These are phyloP conservation scores for Hydropotes inermis DNA, from an alignment of 2,113 vertebrate genomes.

Conservation along the genomic window DNA sequence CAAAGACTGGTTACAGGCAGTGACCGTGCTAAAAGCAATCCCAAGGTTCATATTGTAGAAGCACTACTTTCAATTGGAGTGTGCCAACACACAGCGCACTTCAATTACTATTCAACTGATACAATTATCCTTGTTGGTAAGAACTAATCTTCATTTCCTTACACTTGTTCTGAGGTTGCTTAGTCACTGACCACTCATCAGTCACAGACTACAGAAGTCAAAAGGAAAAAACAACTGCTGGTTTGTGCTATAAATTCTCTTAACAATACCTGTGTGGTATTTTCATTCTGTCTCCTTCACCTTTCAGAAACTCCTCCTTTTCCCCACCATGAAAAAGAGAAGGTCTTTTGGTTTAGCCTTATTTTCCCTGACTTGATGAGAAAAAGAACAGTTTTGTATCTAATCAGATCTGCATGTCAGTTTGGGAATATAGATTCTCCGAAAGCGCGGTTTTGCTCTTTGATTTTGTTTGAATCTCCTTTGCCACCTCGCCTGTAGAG, in stretches of 20 bases:
- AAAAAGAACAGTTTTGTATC: not conserved
- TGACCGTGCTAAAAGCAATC: not conserved
- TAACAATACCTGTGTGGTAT: not conserved
- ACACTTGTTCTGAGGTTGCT: not conserved
- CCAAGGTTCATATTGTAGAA: not conserved
- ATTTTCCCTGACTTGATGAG: not conserved
- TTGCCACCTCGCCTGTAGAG: fast-evolving
- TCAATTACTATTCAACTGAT: not conserved
- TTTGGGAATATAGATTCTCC: not conserved
- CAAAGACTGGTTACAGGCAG: not conserved
- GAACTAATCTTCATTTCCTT: not conserved
- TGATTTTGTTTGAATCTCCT: not conserved
- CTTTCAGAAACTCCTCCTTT: not conserved
- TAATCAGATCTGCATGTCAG: not conserved
- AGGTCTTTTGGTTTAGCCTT: not conserved
- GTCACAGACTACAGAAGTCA: not conserved
- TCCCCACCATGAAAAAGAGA: not conserved
- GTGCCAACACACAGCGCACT: not conserved
- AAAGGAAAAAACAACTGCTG: not conserved
- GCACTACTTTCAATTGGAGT: not conserved
- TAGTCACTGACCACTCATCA: not conserved
- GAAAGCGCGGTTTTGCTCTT: not conserved
- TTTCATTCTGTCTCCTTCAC: not conserved
- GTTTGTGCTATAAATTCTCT: not conserved
- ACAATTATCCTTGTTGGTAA: not conserved